A percentile compares a stretch with the other conserved stretches of the same genome.
These are phyloP conservation scores for Lapara coniferarum DNA, from an alignment of 2,888 invertebrate species.

Conservation along the genomic window DNA sequence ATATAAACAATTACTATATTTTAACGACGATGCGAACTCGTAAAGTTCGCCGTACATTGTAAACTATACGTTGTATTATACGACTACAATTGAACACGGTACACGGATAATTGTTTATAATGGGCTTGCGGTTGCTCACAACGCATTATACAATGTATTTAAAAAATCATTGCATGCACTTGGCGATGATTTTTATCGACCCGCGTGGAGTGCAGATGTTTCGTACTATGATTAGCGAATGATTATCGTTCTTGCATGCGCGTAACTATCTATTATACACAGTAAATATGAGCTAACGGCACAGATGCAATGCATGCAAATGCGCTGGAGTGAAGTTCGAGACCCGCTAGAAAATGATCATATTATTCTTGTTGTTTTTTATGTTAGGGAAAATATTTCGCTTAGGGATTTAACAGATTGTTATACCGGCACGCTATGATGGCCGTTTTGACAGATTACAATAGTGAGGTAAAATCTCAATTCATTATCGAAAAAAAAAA, in stretches of 20 bases:
- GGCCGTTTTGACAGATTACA: too few relatives aligned
- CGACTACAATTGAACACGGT: slow-evolving; percentile 39
- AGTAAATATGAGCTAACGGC: background rate
- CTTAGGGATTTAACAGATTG: too few relatives aligned
- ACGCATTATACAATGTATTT: slow-evolving; percentile 46
- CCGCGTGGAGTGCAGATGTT: slow-evolving; percentile 48
- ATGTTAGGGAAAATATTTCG: too few relatives aligned
- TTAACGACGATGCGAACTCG: background rate
- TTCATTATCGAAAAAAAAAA: too few relatives aligned
- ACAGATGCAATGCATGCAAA: background rate
- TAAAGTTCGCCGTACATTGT: background rate
- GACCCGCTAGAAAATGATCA: background rate
- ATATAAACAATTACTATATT: slow-evolving; percentile 7
- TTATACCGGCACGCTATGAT: too few relatives aligned
- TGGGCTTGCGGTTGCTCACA: slow-evolving; percentile 49
- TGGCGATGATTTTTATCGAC: slow-evolving; percentile 51
- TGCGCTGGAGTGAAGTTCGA: background rate
- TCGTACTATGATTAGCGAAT: slow-evolving; percentile 50
- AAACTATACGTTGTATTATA: background rate
- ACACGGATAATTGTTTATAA: slow-evolving; percentile 47
- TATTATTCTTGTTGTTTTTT: background rate
- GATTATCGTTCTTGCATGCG: slow-evolving; percentile 61
- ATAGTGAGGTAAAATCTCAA: too few relatives aligned
- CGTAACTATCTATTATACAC: slow-evolving; percentile 37
- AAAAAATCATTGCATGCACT: slow-evolving; percentile 50